phyloP scores from a whole-genome alignment of 2,113 vertebrate species.

The Hydropotes inermis region DNA sequence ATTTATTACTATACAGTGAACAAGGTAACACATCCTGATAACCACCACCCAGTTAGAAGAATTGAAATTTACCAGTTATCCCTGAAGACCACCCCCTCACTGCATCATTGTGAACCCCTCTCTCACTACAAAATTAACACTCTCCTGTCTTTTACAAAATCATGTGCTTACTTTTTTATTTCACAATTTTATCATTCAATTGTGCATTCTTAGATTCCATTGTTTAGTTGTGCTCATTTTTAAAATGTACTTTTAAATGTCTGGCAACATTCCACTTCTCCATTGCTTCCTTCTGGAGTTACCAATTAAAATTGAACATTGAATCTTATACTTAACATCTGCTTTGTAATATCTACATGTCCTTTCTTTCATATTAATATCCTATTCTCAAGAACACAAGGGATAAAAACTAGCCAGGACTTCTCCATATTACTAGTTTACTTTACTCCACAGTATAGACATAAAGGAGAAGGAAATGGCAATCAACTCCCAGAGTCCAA shows the following conservation, averaged over 20 bases:
- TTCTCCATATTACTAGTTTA: background rate
- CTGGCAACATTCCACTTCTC: background rate
- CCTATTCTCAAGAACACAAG: background rate
- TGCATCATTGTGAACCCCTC: background rate
- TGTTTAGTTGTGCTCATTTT: background rate
- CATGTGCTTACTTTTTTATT: background rate
- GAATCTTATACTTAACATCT: background rate
- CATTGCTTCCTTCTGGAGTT: background rate
- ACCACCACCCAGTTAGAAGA: background rate
- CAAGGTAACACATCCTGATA: background rate
- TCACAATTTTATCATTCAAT: background rate
- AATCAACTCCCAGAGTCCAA: accelerated
- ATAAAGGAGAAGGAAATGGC: background rate
- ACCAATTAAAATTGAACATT: background rate
- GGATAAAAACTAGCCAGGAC: background rate
- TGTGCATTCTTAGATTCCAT: background rate
- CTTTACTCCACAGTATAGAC: background rate
- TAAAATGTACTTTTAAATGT: background rate
- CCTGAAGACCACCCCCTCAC: background rate
- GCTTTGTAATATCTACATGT: background rate
- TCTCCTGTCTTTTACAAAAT: background rate
- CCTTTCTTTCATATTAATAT: background rate
- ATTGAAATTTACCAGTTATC: background rate
- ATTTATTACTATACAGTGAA: background rate
- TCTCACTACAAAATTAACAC: background rate